Evolutionary conservation across 2,888 invertebrate genomes (phyloP), one percentile per base, ranked within the genome.

Genomic region (Trichogramma dendrolimi): DNA sequence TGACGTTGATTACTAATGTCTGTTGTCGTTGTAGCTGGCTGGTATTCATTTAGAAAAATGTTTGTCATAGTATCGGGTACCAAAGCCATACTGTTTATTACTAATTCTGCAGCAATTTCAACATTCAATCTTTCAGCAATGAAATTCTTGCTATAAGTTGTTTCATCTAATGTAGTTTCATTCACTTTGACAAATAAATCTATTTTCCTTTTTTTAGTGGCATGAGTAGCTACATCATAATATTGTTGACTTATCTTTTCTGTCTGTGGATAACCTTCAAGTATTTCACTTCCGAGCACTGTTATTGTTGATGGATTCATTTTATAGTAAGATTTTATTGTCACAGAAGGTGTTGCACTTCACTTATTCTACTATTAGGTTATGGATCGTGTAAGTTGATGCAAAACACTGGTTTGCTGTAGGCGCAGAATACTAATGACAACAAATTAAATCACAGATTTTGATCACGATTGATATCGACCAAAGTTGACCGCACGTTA

Each of bases 1-100:
- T 85, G 85, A 65, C 91, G 87, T 75, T 94, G 94, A 1, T 85
- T 82, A 63, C 86, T 87, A 4, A 88, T 88, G 0, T 96, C 94
- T 14, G 93, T 88, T 56, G 92, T 91, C 14, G 92, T 91, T 1
- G 92, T 89, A 64, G 94, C 92, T 0, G 97, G 96, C 4, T 90
- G 90, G 80, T 96, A 99, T 5, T 89, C 87, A 6, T 85, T 83
- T 63, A 87, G 82, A 75, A 99, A 99, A 65, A 85, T 84, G 0
- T 85, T 80, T 0, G 98, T 96, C 85, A 94, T 91, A 51, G 83
- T 84, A 47, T 85, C 86, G 0, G 99, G 98, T 27, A 99, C 82
- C 75, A 89, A 83, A 53, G 83, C 81, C 86, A 87, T 86, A 63
- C 84, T 85, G 38, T 85, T 81, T 69, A 88, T 81, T 6, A 88